phyloP scores from a whole-genome alignment of 2,888 invertebrate species.

The Unio delphinus region DNA sequence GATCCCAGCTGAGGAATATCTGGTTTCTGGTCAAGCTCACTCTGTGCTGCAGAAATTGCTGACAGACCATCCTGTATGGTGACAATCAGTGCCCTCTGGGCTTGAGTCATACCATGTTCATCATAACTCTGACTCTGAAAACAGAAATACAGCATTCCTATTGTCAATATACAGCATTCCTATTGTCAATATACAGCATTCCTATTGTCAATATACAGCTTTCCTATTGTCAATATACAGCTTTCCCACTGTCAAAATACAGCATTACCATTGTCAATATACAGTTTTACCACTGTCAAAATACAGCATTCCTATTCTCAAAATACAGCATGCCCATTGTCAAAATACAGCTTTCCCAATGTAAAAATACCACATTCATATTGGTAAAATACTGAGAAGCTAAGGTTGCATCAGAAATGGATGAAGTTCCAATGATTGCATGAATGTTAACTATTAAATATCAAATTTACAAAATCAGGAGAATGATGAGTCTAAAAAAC shows the following conservation, averaged over 20 bases:
- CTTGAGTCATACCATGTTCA: slow-evolving; percentile 88
- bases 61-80: slow-evolving; percentile 92
- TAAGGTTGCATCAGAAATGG: background rate
- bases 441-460: too few relatives aligned
- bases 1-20: slow-evolving; percentile 75
- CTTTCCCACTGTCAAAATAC: background rate
- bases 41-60: slow-evolving; percentile 88
- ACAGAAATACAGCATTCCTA: slow-evolving; percentile 7
- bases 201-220: background rate
- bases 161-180: slow-evolving; percentile 1
- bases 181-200: background rate
- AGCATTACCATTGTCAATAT: background rate
- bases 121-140: slow-evolving; percentile 84
- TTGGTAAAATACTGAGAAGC: background rate
- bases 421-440: background rate
- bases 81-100: slow-evolving; percentile 91
- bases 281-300: background rate
- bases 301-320: background rate
- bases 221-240: background rate
- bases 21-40: slow-evolving; percentile 78
- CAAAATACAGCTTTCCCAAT: too few relatives aligned
- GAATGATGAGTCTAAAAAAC: too few relatives aligned
- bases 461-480: too few relatives aligned
- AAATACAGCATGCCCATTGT: too few relatives aligned
- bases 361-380: too few relatives aligned